Conservation (phyloP, 2,113 vertebrate species). For the Varanus komodoensis region DNA sequence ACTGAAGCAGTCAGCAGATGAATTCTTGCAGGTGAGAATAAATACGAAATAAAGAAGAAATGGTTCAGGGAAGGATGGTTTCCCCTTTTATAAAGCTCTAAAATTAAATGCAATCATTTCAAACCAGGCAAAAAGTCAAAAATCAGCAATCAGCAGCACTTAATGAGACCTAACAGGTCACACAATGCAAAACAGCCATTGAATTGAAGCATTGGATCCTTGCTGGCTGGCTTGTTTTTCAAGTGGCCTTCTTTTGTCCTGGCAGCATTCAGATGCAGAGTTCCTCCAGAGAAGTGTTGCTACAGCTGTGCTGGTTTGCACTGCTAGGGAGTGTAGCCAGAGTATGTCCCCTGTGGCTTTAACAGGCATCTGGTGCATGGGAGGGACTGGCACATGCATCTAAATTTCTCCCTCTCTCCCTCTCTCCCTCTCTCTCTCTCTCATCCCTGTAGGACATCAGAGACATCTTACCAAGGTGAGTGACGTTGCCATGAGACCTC, state of each 20-base stretch:
- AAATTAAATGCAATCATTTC: too few species aligned
- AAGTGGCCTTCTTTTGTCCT: too few species aligned
- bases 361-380: background rate
- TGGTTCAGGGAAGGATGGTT: background rate
- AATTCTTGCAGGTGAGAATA: constrained; percentile 58
- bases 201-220: too few species aligned
- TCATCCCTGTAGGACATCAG: constrained; percentile 57
- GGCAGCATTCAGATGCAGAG: too few species aligned
- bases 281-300: too few species aligned
- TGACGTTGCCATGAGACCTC: too few species aligned
- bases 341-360: background rate
- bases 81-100: too few species aligned
- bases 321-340: background rate
- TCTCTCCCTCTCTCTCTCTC: constrained; percentile 51
- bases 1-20: constrained; percentile 50
- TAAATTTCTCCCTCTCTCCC: constrained; percentile 31
- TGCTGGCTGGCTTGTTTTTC: too few species aligned
- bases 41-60: background rate
- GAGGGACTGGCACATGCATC: background rate
- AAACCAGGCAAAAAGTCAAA: too few species aligned
- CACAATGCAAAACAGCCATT: too few species aligned
- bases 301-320: background rate
- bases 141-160: too few species aligned
- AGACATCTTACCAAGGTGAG: constrained; percentile 58
- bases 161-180: too few species aligned